A percentile compares a stretch with the other conserved stretches of the same genome.
Conservation (phyloP, 1,140 invertebrate species). For the Danaus melanippus region DNA sequence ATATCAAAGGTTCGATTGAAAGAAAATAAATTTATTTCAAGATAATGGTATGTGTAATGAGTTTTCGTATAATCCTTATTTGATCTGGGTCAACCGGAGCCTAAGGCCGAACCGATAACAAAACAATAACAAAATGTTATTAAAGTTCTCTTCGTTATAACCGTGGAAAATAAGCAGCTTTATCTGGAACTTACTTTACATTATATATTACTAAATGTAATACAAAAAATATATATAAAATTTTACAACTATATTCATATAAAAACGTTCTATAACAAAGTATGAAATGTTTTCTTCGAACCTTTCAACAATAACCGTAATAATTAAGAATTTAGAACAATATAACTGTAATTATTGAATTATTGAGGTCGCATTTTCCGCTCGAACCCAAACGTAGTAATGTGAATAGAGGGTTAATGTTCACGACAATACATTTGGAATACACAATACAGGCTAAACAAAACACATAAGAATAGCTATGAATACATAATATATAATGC, state of each 20-base stretch:
- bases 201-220: neutral
- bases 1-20: conserved; percentile 26
- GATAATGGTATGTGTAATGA: conserved; percentile 26
- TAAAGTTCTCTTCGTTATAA: conserved; percentile 21
- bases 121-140: conserved; percentile 29
- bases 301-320: too few species aligned
- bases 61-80: conserved; percentile 25
- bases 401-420: neutral
- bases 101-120: conserved; percentile 20
- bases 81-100: conserved; percentile 22
- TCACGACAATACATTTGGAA: conserved; percentile 5
- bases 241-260: too few species aligned
- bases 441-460: conserved; percentile 7
- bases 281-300: too few species aligned
- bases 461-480: conserved; percentile 9
- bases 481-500: conserved; percentile 16
- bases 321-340: too few species aligned
- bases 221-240: too few species aligned
- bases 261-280: too few species aligned
- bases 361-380: too few species aligned
- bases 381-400: too few species aligned
- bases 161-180: conserved; percentile 6
- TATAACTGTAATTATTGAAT: too few species aligned
- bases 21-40: conserved; percentile 21
- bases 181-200: conserved; percentile 11